A percentile compares a stretch with the other conserved stretches of the same genome.
These are phyloP conservation scores for Gobio occitaniae DNA, from an alignment of 2,797 vertebrate genomes.

Conservation along the genomic window DNA sequence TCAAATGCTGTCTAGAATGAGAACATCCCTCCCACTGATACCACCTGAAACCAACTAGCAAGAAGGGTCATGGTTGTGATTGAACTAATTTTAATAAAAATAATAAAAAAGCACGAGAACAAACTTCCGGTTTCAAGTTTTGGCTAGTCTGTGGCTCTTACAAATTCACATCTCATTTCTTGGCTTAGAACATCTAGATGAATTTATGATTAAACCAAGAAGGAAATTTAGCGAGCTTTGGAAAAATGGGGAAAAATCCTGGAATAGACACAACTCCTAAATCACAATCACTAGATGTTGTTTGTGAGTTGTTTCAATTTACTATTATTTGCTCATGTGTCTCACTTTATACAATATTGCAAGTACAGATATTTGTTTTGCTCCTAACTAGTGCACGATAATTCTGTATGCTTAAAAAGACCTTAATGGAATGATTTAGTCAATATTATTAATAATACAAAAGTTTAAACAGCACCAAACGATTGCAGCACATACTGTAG, in stretches of 20 bases:
- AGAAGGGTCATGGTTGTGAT: background rate
- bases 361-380: conserved; percentile 14
- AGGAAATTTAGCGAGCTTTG: background rate
- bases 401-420: background rate
- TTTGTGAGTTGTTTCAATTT: conserved; percentile 14
- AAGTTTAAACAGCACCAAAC: conserved; percentile 3
- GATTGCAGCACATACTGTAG: background rate
- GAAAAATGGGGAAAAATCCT: background rate
- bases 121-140: background rate
- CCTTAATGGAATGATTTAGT: background rate
- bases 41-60: background rate
- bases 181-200: background rate
- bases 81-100: background rate
- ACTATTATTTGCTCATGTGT: conserved; percentile 1
- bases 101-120: background rate
- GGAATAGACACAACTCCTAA: background rate
- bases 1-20: background rate
- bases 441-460: conserved; percentile 24
- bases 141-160: background rate
- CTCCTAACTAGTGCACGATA: background rate
- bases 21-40: background rate
- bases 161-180: background rate
- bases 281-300: conserved; percentile 10
- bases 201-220: background rate
- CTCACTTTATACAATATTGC: background rate